Conservation (phyloP, 2,888 invertebrate species). For the Caenorhabditis angaria region DNA sequence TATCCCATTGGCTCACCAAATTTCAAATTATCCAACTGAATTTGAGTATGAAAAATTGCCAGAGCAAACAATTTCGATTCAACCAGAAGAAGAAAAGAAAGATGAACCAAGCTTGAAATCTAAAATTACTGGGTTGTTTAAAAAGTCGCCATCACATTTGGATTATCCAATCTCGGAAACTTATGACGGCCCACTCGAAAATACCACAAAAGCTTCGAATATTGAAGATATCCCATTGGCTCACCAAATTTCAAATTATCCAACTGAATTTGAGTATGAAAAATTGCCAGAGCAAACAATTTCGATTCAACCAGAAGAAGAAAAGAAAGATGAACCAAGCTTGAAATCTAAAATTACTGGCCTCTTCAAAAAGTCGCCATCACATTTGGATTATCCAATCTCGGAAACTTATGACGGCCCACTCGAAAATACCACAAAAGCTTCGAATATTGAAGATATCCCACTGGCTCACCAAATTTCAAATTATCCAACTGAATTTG, state of each 20-base stretch:
- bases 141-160: not conserved
- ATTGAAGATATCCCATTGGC: conserved; percentile 2
- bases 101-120: not conserved
- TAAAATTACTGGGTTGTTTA: conserved; percentile 1
- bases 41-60: conserved; percentile 1
- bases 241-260: not conserved
- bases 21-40: not conserved
- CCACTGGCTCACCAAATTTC: not conserved
- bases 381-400: conserved; percentile 20
- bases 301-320: not conserved
- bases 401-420: conserved; percentile 16
- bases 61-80: not conserved
- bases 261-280: not conserved
- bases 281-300: not conserved
- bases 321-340: conserved; percentile 1
- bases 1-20: conserved; percentile 1
- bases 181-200: not conserved
- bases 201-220: not conserved
- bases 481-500: not conserved
- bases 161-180: conserved; percentile 1
- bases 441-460: conserved; percentile 2
- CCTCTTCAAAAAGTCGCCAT: conserved; percentile 16
- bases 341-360: not conserved
- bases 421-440: conserved; percentile 8
- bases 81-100: not conserved